Evolutionary conservation across 2,113 vertebrate genomes (phyloP).

Genomic region (Caretta caretta): DNA sequence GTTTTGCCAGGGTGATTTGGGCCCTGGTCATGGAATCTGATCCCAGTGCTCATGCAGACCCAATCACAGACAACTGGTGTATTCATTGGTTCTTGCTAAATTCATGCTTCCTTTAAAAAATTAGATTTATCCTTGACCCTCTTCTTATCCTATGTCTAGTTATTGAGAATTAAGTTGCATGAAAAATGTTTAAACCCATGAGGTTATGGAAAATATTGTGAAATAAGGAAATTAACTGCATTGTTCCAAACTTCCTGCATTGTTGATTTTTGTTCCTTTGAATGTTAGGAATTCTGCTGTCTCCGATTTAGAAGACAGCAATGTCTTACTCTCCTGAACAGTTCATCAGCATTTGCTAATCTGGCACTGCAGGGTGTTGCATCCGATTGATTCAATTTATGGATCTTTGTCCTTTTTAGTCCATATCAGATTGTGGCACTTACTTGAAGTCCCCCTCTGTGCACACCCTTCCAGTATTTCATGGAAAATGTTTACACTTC

Average conservation of each 20-base stretch:
- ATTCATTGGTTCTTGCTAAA: no score
- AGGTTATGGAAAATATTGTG: neutral
- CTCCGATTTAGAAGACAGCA: neutral
- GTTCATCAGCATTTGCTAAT: neutral
- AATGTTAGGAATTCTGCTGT: neutral
- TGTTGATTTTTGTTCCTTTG: neutral
- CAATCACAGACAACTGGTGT: neutral
- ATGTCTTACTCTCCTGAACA: neutral
- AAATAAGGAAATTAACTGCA: neutral
- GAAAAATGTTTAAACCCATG: neutral
- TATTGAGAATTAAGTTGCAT: neutral
- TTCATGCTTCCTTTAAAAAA: neutral
- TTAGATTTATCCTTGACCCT: neutral
- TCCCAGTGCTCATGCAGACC: neutral
- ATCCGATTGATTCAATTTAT: neutral
- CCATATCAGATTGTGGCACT: neutral
- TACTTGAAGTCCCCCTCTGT: neutral
- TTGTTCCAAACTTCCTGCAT: neutral
- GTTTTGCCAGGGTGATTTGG: neutral
- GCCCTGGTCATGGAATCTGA: neutral
- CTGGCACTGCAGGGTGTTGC: neutral
- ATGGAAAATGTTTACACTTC: neutral
- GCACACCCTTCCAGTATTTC: neutral
- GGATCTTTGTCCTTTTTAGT: neutral
- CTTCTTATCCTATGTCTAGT: neutral